phyloP scores from a whole-genome alignment of 2,113 vertebrate genomes.

The Brienomyrus longianalis region DNA sequence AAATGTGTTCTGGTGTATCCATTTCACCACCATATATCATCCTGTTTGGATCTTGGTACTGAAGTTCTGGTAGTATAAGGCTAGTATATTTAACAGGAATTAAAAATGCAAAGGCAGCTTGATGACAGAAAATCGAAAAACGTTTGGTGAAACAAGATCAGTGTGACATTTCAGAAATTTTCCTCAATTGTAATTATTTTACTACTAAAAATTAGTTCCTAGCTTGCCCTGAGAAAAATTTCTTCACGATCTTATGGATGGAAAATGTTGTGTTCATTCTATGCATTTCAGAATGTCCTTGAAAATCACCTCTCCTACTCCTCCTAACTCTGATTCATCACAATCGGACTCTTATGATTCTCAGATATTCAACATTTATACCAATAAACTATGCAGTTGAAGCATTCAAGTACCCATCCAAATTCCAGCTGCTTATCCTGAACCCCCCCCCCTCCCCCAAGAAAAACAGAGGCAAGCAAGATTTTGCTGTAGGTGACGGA shows the following conservation, averaged over 20 bases:
- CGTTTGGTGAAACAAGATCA: neutral
- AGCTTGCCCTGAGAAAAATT: neutral
- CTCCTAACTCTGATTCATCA: neutral
- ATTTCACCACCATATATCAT: neutral
- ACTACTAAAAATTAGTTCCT: neutral
- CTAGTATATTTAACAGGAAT: neutral
- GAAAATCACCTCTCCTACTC: neutral
- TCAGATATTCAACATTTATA: neutral
- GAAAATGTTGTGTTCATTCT: neutral
- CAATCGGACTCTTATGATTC: neutral
- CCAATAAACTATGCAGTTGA: neutral
- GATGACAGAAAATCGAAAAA: neutral
- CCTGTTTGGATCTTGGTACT: neutral
- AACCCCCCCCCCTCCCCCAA: neutral
- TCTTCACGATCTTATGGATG: neutral
- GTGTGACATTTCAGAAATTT: neutral
- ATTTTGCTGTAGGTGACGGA: neutral
- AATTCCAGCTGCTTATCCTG: neutral
- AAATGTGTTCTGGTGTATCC: neutral
- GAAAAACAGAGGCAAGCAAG: neutral
- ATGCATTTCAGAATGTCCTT: neutral
- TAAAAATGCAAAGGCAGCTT: neutral
- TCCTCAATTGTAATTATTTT: neutral
- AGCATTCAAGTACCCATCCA: neutral
- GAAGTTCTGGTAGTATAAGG: neutral